Conservation (phyloP, 2,113 vertebrate genomes). For the Paradoxurus hermaphroditus region DNA sequence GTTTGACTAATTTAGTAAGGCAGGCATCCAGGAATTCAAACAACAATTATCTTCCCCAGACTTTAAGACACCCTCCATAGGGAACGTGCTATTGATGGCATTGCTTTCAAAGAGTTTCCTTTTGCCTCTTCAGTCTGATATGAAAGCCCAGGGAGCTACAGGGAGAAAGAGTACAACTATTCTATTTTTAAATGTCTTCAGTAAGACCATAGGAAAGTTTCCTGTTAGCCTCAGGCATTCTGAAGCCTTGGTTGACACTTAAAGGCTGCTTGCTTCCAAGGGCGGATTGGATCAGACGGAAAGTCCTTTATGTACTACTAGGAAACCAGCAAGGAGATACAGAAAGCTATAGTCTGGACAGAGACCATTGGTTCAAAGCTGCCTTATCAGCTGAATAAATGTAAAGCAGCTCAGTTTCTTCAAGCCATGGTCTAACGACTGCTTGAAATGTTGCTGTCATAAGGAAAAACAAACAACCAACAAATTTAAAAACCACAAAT, state of each 20-base stretch:
- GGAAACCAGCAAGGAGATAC: background rate
- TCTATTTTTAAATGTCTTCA: slow-evolving; percentile 41
- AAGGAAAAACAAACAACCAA: background rate
- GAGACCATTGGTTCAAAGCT: background rate
- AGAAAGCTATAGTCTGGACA: background rate
- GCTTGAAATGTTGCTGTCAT: background rate
- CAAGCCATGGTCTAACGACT: background rate
- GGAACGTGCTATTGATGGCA: background rate
- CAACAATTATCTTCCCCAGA: background rate
- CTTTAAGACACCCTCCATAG: background rate
- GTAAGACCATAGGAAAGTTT: background rate
- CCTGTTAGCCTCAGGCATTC: background rate
- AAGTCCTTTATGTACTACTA: background rate
- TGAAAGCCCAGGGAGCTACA: background rate
- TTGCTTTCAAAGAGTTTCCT: background rate
- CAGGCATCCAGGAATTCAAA: background rate
- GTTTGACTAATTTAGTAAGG: background rate
- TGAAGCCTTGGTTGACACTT: background rate
- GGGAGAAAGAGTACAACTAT: background rate
- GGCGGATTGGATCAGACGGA: background rate
- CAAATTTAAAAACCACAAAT: background rate
- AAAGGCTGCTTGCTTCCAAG: background rate
- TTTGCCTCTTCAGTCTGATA: background rate
- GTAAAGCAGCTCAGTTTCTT: background rate
- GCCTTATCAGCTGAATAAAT: background rate